Evolutionary conservation across 2,888 invertebrate species (phyloP).

Genomic region (Caenorhabditis parvicauda): DNA sequence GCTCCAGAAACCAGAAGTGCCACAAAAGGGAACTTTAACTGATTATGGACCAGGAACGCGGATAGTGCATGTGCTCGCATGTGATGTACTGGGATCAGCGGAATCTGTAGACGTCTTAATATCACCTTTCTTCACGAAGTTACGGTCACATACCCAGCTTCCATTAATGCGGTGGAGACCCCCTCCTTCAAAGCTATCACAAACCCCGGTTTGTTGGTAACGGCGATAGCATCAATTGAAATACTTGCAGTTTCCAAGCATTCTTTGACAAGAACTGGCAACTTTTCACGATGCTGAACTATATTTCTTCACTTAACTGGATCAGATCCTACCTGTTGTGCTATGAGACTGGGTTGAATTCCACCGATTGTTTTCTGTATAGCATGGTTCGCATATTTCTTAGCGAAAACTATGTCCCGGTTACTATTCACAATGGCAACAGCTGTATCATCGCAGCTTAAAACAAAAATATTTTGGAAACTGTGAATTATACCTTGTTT

Average conservation of each 20-base stretch:
- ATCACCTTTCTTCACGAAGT: constrained; percentile 1
- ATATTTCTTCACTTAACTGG: not conserved
- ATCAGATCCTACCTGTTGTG: constrained; percentile 35
- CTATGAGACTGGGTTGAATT: constrained; percentile 44
- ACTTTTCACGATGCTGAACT: constrained; percentile 42
- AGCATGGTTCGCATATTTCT: constrained; percentile 27
- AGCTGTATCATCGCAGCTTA: constrained; percentile 59
- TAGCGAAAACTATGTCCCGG: constrained; percentile 20
- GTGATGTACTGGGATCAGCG: constrained; percentile 92
- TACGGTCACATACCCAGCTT: constrained; percentile 44
- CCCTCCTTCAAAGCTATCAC: constrained; percentile 60
- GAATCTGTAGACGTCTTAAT: constrained; percentile 62
- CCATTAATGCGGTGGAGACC: constrained; percentile 40
- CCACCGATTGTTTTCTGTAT: constrained; percentile 40
- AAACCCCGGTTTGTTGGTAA: constrained; percentile 54
- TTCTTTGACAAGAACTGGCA: constrained; percentile 45
- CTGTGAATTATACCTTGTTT: constrained; percentile 37
- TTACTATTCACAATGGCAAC: constrained; percentile 44
- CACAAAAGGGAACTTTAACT: constrained; percentile 51
- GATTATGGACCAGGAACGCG: constrained; percentile 70
- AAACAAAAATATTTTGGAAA: constrained; percentile 63
- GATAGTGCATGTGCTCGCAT: constrained; percentile 98
- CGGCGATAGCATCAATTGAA: constrained; percentile 50
- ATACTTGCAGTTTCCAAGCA: constrained; percentile 29
- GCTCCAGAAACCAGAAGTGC: constrained; percentile 56